These are phyloP conservation scores for Parnassius mnemosyne DNA, from an alignment of 2,888 invertebrate genomes.

Conservation along the genomic window DNA sequence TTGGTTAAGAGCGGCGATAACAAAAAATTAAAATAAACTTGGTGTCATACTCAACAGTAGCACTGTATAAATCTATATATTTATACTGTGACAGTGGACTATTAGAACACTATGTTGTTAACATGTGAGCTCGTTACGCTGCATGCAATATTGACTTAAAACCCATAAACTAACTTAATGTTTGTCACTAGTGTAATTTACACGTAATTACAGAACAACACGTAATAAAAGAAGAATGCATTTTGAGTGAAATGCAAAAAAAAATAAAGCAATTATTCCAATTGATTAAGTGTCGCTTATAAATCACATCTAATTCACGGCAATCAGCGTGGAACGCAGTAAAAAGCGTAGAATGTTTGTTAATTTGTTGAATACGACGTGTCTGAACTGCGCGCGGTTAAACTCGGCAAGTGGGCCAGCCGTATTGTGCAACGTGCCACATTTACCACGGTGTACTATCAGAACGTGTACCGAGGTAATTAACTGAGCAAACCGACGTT, in stretches of 20 bases:
- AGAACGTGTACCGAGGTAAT: background rate
- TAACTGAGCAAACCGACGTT: constrained; percentile 7
- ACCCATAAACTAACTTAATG: no score
- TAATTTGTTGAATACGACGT: constrained; percentile 12
- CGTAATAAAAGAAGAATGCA: background rate
- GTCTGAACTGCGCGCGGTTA: constrained; percentile 8
- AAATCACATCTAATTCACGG: constrained; percentile 1
- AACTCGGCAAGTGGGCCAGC: constrained; percentile 3
- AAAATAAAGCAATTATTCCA: constrained; percentile 1
- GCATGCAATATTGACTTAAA: no score
- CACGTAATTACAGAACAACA: background rate
- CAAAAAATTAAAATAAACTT: no score
- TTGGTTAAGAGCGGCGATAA: no score
- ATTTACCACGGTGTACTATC: constrained; percentile 4
- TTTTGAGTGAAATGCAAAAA: background rate
- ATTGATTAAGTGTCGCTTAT: background rate
- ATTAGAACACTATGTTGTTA: no score
- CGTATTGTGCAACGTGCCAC: constrained; percentile 5
- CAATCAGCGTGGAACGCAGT: constrained; percentile 8
- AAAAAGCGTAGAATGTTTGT: constrained; percentile 9
- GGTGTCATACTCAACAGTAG: no score
- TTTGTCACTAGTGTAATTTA: background rate
- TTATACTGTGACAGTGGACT: no score
- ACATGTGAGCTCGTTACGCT: no score
- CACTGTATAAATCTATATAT: no score